These are phyloP conservation scores for Craniophora ligustri DNA, from an alignment of 2,888 invertebrate species.

Conservation along the genomic window DNA sequence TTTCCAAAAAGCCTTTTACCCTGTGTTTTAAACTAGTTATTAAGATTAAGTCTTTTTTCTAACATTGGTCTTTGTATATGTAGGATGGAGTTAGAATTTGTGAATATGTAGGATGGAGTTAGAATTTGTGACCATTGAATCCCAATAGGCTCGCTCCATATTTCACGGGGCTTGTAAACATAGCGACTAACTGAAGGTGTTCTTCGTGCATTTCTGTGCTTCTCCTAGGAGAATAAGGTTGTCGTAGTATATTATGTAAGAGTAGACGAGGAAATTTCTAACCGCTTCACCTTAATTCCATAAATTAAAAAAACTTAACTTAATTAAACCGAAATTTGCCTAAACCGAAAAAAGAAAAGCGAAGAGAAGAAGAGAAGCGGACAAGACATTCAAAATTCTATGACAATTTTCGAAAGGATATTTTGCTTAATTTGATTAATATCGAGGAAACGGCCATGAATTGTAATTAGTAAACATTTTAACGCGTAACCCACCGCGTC, in stretches of 20 bases:
- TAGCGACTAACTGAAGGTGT: too few relatives aligned
- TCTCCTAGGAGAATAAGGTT: too few relatives aligned
- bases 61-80: too few relatives aligned
- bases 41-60: too few relatives aligned
- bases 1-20: slow-evolving; percentile 8
- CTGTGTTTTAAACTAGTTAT: not conserved
- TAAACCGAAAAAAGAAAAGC: slow-evolving; percentile 48
- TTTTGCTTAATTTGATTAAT: slow-evolving; percentile 28
- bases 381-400: slow-evolving; percentile 53
- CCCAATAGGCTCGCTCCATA: too few relatives aligned
- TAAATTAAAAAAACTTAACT: slow-evolving; percentile 55
- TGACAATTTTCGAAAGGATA: slow-evolving; percentile 40
- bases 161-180: too few relatives aligned
- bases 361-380: slow-evolving; percentile 33
- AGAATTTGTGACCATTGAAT: too few relatives aligned
- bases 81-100: too few relatives aligned
- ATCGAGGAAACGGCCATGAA: slow-evolving; percentile 9
- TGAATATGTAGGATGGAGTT: too few relatives aligned
- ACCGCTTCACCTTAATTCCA: slow-evolving; percentile 35
- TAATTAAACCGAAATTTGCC: slow-evolving; percentile 62
- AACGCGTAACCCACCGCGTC: slow-evolving; percentile 19
- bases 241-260: too few relatives aligned
- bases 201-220: too few relatives aligned
- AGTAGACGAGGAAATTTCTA: too few relatives aligned
- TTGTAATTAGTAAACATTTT: slow-evolving; percentile 32